Evolutionary conservation across 2,113 vertebrate species (phyloP).

Genomic region (Pseudonaja textilis): DNA sequence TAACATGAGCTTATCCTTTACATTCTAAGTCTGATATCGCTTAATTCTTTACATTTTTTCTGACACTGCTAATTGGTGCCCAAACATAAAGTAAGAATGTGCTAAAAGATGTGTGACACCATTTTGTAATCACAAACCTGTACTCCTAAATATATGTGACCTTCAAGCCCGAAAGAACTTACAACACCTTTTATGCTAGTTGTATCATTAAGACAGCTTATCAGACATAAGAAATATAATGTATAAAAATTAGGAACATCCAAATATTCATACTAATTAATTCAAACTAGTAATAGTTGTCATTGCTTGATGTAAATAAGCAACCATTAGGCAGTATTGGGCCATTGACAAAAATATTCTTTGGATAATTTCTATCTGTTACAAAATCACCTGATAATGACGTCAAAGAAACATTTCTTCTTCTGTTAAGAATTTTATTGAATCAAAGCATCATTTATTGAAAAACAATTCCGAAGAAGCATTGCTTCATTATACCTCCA

Average conservation of each 20-base stretch:
- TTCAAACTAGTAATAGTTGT: neutral
- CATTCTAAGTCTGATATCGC: slow-evolving; percentile 10
- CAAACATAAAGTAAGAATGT: neutral
- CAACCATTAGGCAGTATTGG: neutral
- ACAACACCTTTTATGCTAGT: neutral
- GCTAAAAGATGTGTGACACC: neutral
- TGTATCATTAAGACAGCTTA: neutral
- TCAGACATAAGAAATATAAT: neutral
- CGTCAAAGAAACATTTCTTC: neutral
- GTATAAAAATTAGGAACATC: too few relatives aligned
- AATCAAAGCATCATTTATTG: too few relatives aligned
- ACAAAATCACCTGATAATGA: neutral
- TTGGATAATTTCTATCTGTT: neutral
- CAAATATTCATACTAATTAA: too few relatives aligned
- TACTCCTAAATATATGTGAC: neutral
- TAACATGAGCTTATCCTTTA: slow-evolving; percentile 6
- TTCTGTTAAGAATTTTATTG: neutral
- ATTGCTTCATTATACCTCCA: neutral
- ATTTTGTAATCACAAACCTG: neutral
- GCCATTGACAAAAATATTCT: neutral
- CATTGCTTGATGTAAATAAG: neutral
- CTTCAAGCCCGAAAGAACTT: neutral
- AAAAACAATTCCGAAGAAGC: neutral
- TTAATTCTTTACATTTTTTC: slow-evolving; percentile 20
- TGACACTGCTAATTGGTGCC: slow-evolving; percentile 20